Evolutionary conservation across 1,140 invertebrate genomes (phyloP), one percentile per base, ranked within the genome.

Genomic region (Drosophila pruinosa): DNA sequence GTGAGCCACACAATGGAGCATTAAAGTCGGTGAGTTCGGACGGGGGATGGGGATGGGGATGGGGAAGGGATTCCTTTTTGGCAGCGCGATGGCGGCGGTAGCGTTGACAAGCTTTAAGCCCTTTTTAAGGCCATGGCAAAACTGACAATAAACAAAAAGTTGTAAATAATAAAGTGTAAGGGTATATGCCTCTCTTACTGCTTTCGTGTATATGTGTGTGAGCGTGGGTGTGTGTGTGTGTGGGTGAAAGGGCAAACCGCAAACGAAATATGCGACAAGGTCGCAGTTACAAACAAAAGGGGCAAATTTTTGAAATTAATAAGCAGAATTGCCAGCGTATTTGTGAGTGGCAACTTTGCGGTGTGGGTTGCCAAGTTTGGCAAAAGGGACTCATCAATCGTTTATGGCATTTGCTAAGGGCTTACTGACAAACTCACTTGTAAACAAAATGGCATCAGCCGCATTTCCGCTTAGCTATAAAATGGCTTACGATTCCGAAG

Each of bases 111-210:
- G 76, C 70, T 56, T 59, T 71, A 82, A 86, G 76, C 78, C 82
- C 82, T 78, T 82, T 82, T 70, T 81, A 86, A 88, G 86, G 71
- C 48, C 70, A 58, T 68, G 74, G 56, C 71, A 72, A 78, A 75
- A 77, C 78, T 86, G 82, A 86, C 82, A 86, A 88, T 86, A 86
- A 78, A 88, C 77, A 67, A 78, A 78, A 82, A 81, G 77, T 88
- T 85, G 76, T 77, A 85, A 88, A 86, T 85, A 85, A 85, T 85
- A 79, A 77, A 85, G 61, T 75, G 47, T 57, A 53, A 41, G 54
- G 53, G 52, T 74, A 62, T 74, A 52, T 31, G 58, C 39, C 19
- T 21, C 22, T 43, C 1, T 56, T 15, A 22, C 15, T 36, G 36
- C 7, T n/a, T 24, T 43, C 21, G 31, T 63, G 5, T 12, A 39